A percentile compares a stretch with the other conserved stretches of the same genome.
Conservation (phyloP, 35 echinoderm and acorn worm genomes). For the Amphiura filiformis region DNA sequence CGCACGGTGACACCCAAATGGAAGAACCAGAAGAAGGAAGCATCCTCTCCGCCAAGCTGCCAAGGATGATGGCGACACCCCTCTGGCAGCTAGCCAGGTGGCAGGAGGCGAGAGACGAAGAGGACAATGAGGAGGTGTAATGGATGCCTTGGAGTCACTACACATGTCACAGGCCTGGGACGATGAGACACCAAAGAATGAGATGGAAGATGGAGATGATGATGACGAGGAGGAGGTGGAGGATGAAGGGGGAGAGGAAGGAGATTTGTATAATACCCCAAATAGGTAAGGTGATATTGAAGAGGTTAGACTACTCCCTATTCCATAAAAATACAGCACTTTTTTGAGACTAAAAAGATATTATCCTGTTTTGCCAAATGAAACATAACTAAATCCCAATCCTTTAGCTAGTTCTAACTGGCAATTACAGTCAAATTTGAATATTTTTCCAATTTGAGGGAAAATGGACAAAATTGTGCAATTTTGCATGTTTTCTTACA, state of each 20-base stretch:
- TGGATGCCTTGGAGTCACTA: conserved; percentile 48
- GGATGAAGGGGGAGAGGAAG: background rate
- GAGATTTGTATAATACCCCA: background rate
- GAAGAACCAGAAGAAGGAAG: conserved; percentile 36
- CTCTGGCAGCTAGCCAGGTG: background rate
- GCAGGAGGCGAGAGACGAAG: background rate
- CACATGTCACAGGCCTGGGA: conserved; percentile 93
- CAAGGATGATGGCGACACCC: background rate
- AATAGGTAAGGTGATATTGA: too few relatives aligned
- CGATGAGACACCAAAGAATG: conserved; percentile 20
- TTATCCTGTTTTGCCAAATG: too few relatives aligned
- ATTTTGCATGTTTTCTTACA: too few relatives aligned
- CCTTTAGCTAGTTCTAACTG: too few relatives aligned
- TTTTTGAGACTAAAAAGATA: too few relatives aligned
- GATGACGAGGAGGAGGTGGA: conserved; percentile 18
- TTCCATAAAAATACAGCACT: too few relatives aligned
- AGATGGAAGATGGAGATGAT: conserved; percentile 14
- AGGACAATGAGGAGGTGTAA: conserved; percentile 28
- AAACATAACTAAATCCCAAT: too few relatives aligned
- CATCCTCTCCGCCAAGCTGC: conserved; percentile 44
- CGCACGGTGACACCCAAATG: conserved; percentile 31
- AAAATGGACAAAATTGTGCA: too few relatives aligned
- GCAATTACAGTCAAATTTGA: too few relatives aligned
- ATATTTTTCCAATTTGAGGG: too few relatives aligned
- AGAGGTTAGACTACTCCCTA: too few relatives aligned